These are phyloP conservation scores for Andrena camellia DNA, from an alignment of 2,888 invertebrate genomes.

Conservation along the genomic window DNA sequence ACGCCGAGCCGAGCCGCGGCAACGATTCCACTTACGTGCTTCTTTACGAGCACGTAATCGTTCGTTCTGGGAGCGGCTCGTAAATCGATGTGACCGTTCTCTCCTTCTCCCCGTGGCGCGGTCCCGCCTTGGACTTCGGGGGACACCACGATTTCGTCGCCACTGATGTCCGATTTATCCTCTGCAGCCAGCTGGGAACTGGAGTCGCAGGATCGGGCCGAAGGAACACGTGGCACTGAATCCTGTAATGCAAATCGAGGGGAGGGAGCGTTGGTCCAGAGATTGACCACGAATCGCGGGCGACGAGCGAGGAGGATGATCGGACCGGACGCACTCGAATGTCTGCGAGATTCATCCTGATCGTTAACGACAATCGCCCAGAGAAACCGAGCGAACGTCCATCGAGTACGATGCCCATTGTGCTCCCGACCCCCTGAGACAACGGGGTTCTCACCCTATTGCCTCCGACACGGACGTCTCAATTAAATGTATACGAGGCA, in stretches of 20 bases:
- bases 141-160: background rate
- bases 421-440: conserved; percentile 69
- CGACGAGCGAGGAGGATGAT: conserved; percentile 56
- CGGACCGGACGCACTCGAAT: conserved; percentile 42
- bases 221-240: background rate
- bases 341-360: conserved; percentile 54
- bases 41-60: conserved; percentile 49
- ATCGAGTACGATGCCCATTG: conserved; percentile 59
- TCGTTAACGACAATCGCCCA: conserved; percentile 67
- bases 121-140: background rate
- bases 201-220: background rate
- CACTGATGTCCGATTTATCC: background rate
- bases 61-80: conserved; percentile 35
- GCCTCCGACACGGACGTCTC: conserved; percentile 84
- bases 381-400: conserved; percentile 58
- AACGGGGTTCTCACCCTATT: conserved; percentile 83
- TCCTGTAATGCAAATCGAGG: background rate
- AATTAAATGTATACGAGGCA: conserved; percentile 84
- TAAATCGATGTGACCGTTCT: conserved; percentile 44
- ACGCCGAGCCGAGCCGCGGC: background rate
- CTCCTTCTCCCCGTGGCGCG: background rate
- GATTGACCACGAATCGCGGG: conserved; percentile 44
- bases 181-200: background rate
- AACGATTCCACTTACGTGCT: conserved; percentile 37
- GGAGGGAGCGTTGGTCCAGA: conserved; percentile 28